These are phyloP conservation scores for Eptatretus atami DNA, from an alignment of 2,797 vertebrate species.

Conservation along the genomic window DNA sequence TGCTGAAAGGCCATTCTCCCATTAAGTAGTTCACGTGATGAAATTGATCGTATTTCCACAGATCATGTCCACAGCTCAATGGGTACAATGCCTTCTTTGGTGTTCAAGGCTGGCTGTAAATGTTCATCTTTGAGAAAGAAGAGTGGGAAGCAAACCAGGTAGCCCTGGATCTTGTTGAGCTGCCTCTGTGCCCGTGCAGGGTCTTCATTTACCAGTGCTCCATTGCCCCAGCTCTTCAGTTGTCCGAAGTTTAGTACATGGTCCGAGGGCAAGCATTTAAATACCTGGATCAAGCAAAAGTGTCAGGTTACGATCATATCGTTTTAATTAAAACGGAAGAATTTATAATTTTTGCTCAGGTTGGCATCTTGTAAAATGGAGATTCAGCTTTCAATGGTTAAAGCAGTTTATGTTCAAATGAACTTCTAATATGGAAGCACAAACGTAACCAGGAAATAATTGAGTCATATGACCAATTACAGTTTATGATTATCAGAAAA, in stretches of 20 bases:
- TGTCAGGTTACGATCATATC: too few relatives aligned
- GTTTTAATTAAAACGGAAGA: too few relatives aligned
- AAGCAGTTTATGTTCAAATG: too few relatives aligned
- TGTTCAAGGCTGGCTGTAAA: conserved; percentile 56
- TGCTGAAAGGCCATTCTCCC: too few relatives aligned
- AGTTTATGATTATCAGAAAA: too few relatives aligned
- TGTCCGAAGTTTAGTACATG: conserved; percentile 41
- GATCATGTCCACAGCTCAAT: conserved; percentile 74
- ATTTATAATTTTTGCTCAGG: too few relatives aligned
- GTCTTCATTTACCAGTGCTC: conserved; percentile 31
- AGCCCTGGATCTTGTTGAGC: conserved; percentile 61
- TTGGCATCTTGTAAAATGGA: too few relatives aligned
- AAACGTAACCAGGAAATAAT: too few relatives aligned
- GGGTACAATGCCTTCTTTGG: conserved; percentile 76
- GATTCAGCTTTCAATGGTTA: too few relatives aligned
- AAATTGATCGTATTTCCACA: not conserved
- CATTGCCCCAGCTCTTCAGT: conserved; percentile 30
- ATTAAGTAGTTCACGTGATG: too few relatives aligned
- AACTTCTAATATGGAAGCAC: too few relatives aligned
- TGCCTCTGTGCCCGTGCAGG: conserved; percentile 36
- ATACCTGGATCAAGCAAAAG: conserved; percentile 27
- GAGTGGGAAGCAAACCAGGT: conserved; percentile 72
- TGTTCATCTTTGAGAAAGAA: conserved; percentile 50
- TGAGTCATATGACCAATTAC: too few relatives aligned
- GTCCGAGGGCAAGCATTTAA: conserved; percentile 65